phyloP scores from a whole-genome alignment of 2,888 invertebrate species.

The Laothoe populi region DNA sequence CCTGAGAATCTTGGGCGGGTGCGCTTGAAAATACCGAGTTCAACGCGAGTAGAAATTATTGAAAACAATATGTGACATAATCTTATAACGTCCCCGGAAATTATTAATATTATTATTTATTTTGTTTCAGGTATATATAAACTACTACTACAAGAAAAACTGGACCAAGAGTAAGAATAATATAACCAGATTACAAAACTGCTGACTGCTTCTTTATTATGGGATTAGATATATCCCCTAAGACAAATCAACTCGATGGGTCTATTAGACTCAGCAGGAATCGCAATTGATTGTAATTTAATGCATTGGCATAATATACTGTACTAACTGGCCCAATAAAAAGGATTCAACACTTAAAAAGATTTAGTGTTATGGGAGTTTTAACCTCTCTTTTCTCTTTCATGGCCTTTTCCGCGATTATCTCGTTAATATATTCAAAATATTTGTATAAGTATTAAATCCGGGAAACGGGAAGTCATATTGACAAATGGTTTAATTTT shows the following conservation, averaged over 20 bases:
- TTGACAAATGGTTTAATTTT: too few relatives aligned
- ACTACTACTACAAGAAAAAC: neutral
- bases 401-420: conserved; percentile 5
- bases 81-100: too few relatives aligned
- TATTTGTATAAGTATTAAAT: neutral
- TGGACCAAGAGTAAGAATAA: neutral
- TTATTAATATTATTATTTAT: neutral
- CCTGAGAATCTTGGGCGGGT: too few relatives aligned
- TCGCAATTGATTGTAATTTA: conserved; percentile 15
- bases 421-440: neutral
- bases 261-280: conserved; percentile 17
- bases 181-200: neutral
- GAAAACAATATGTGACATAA: too few relatives aligned
- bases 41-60: too few relatives aligned
- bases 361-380: conserved; percentile 15
- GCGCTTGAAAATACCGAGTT: too few relatives aligned
- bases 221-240: neutral
- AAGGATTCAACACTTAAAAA: conserved; percentile 21
- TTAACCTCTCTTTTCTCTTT: neutral
- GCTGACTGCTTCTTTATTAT: neutral
- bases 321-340: conserved; percentile 16
- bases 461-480: neutral
- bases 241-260: neutral
- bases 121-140: neutral
- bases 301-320: conserved; percentile 3